phyloP scores from a whole-genome alignment of 1,140 invertebrate genomes.

The Lithobius niger region DNA sequence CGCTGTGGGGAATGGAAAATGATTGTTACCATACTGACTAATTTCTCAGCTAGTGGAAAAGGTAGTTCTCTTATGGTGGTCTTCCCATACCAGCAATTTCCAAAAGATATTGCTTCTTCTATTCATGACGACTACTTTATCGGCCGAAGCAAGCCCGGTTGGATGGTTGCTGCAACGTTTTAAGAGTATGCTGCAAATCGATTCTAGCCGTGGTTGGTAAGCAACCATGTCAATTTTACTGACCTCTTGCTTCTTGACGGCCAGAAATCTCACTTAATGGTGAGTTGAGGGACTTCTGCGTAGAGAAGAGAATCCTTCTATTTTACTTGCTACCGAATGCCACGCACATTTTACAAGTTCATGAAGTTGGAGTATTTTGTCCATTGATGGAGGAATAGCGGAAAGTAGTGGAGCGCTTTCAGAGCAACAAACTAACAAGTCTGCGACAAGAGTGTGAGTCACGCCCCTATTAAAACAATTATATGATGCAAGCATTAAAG shows the following conservation, averaged over 20 bases:
- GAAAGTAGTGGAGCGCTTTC: neutral
- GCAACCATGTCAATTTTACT: neutral
- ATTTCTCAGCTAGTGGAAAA: too few species aligned
- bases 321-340: constrained; percentile 12
- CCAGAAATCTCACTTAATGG: constrained; percentile 6
- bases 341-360: constrained; percentile 13
- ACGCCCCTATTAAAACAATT: neutral
- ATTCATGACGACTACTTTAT: neutral
- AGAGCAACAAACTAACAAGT: neutral
- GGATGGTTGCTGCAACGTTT: constrained; percentile 4
- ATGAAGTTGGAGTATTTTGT: constrained; percentile 11
- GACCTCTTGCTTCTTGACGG: constrained; percentile 2
- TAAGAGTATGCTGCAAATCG: constrained; percentile 7
- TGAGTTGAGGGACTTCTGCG: constrained; percentile 7
- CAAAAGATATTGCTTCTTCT: neutral
- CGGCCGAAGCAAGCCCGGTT: neutral
- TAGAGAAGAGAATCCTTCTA: constrained; percentile 7
- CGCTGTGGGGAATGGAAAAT: too few species aligned
- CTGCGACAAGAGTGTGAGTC: neutral
- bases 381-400: constrained; percentile 11
- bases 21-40: too few species aligned
- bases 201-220: constrained; percentile 5
- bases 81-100: constrained; percentile 28
- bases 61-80: constrained; percentile 25
- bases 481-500: too few species aligned